A percentile compares a stretch with the other conserved stretches of the same genome.
phyloP scores from a whole-genome alignment of 1,140 invertebrate species.

The Trachelipus rathkii region DNA sequence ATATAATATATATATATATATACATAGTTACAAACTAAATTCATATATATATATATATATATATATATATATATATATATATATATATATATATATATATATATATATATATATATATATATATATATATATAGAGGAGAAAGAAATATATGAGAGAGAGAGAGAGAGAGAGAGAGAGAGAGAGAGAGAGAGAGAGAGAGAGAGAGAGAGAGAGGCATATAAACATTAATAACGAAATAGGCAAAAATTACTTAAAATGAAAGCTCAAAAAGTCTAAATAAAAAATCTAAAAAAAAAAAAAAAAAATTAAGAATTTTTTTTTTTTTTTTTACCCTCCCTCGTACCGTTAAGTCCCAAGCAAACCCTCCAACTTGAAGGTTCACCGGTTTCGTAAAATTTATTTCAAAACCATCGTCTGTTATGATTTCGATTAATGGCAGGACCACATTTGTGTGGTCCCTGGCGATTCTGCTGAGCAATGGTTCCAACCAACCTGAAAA shows the following conservation, averaged over 20 bases:
- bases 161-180: not conserved
- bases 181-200: not conserved
- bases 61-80: too few species aligned
- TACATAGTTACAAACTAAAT: too few species aligned
- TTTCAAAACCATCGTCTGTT: slow-evolving; percentile 83
- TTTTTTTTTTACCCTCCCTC: not conserved
- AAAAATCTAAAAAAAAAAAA: slow-evolving; percentile 2
- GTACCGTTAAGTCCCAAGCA: slow-evolving; percentile 71
- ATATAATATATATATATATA: too few species aligned
- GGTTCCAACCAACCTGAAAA: too few species aligned
- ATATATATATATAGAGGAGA: too few species aligned
- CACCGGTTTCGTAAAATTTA: slow-evolving; percentile 77
- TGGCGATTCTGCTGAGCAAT: too few species aligned
- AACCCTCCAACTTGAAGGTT: slow-evolving; percentile 91
- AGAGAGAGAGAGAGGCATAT: not conserved
- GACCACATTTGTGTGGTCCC: slow-evolving; percentile 79
- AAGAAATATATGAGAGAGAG: not conserved
- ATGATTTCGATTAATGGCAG: slow-evolving; percentile 88
- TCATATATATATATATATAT: too few species aligned
- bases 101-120: too few species aligned
- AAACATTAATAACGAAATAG: not conserved
- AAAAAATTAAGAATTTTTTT: not conserved
- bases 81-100: too few species aligned
- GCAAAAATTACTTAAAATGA: not conserved
- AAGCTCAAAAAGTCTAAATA: not conserved